Evolutionary conservation across 2,797 vertebrate species (phyloP).

Genomic region (Ataeniobius toweri): DNA sequence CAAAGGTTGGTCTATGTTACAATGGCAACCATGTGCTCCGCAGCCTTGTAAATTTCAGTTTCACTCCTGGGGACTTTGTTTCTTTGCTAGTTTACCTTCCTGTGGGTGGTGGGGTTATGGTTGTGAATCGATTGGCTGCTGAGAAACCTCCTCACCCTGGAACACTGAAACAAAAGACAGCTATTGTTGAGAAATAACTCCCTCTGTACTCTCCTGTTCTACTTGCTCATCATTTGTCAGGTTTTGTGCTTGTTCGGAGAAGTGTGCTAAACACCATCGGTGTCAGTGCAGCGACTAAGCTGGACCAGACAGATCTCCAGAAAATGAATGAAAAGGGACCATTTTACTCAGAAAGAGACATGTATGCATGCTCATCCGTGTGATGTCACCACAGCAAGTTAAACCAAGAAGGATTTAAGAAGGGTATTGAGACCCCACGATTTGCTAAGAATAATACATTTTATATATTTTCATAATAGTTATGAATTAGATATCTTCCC

Average conservation of each 20-base stretch:
- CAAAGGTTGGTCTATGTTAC: background rate
- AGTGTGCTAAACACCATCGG: constrained; percentile 36
- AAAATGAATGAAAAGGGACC: background rate
- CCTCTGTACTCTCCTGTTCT: constrained; percentile 32
- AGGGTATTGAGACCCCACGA: background rate
- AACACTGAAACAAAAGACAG: constrained; percentile 35
- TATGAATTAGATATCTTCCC: background rate
- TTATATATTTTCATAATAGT: background rate
- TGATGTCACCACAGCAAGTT: background rate
- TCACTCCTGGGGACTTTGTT: constrained; percentile 50
- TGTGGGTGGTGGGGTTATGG: constrained; percentile 13
- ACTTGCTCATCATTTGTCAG: constrained; percentile 37
- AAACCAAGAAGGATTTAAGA: background rate
- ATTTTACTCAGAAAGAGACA: background rate
- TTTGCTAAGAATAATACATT: background rate
- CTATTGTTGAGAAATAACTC: constrained; percentile 51
- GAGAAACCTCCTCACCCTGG: constrained; percentile 46
- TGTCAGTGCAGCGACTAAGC: constrained; percentile 25
- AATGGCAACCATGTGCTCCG: constrained; percentile 21
- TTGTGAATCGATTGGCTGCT: constrained; percentile 32
- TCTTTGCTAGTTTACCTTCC: constrained; percentile 38
- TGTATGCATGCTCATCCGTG: background rate
- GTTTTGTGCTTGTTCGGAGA: constrained; percentile 34
- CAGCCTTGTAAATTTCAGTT: constrained; percentile 66
- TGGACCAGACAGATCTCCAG: constrained; percentile 17